Evolutionary conservation across 1,140 invertebrate genomes (phyloP).

Genomic region (Mercenaria mercenaria): DNA sequence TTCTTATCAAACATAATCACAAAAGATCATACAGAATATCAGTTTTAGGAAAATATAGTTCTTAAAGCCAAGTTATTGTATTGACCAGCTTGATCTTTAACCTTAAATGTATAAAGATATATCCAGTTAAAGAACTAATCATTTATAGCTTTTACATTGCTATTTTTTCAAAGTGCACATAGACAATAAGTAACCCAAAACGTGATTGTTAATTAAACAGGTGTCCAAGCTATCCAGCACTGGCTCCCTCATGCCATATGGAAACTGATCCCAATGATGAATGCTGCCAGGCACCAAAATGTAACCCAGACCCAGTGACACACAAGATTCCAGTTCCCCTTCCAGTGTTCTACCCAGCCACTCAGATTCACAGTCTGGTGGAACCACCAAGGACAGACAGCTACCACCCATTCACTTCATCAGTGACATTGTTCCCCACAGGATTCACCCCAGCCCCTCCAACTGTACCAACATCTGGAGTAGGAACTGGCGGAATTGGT

Average conservation of each 20-base stretch:
- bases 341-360: slow-evolving; percentile 68
- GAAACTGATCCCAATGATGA: slow-evolving; percentile 75
- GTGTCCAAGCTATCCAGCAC: slow-evolving; percentile 76
- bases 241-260: slow-evolving; percentile 76
- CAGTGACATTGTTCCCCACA: slow-evolving; percentile 62
- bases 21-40: no score
- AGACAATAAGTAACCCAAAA: no score
- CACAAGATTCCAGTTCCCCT: slow-evolving; percentile 69
- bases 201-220: slow-evolving; percentile 61
- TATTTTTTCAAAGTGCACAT: no score
- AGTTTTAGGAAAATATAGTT: no score
- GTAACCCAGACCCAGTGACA: slow-evolving; percentile 72
- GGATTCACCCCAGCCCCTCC: slow-evolving; percentile 72
- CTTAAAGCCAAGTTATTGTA: no score
- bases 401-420: slow-evolving; percentile 51
- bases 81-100: no score
- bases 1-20: no score
- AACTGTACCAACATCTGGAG: slow-evolving; percentile 42
- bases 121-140: no score
- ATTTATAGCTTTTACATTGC: no score
- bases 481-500: slow-evolving; percentile 70
- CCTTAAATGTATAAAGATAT: no score
- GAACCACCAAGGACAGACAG: slow-evolving; percentile 48
- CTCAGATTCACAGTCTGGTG: slow-evolving; percentile 63
- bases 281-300: slow-evolving; percentile 78